A percentile compares a stretch with the other conserved stretches of the same genome.
phyloP scores from a whole-genome alignment of 2,113 vertebrate species.

The Reinhardtius hippoglossoides region DNA sequence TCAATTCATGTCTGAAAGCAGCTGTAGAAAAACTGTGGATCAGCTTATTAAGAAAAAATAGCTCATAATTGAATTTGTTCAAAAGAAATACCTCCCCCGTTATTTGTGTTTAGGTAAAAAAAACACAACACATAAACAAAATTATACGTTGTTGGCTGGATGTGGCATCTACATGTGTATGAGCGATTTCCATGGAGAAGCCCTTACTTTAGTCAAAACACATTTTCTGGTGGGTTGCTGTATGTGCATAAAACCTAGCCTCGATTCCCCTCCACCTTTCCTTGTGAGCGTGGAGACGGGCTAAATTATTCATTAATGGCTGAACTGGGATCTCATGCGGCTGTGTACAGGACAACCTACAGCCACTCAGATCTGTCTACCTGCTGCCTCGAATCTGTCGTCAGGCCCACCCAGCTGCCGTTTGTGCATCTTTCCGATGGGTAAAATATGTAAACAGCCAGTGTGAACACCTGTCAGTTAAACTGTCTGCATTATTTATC shows the following conservation, averaged over 20 bases:
- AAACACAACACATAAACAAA: background rate
- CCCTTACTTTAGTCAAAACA: too few species aligned
- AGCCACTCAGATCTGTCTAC: background rate
- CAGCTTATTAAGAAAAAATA: background rate
- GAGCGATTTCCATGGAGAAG: background rate
- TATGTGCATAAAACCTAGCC: background rate
- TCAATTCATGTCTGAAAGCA: too few species aligned
- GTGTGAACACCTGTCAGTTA: background rate
- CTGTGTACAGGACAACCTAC: slow-evolving; percentile 12
- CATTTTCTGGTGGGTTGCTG: too few species aligned
- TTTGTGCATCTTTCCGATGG: background rate
- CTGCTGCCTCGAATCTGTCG: background rate
- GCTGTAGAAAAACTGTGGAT: background rate
- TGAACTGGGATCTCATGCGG: slow-evolving; percentile 30
- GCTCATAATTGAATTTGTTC: background rate
- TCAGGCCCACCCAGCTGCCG: background rate
- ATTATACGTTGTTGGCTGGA: background rate
- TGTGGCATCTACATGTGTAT: background rate
- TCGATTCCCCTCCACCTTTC: slow-evolving; percentile 12
- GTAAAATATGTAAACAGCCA: slow-evolving; percentile 3
- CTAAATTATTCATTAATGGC: slow-evolving; percentile 65
- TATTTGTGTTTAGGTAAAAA: background rate
- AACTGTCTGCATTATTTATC: background rate
- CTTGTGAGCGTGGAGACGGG: slow-evolving; percentile 7
- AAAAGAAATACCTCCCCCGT: background rate